These are phyloP conservation scores for Dicentrarchus labrax DNA, from an alignment of 2,113 vertebrate species.

Conservation along the genomic window DNA sequence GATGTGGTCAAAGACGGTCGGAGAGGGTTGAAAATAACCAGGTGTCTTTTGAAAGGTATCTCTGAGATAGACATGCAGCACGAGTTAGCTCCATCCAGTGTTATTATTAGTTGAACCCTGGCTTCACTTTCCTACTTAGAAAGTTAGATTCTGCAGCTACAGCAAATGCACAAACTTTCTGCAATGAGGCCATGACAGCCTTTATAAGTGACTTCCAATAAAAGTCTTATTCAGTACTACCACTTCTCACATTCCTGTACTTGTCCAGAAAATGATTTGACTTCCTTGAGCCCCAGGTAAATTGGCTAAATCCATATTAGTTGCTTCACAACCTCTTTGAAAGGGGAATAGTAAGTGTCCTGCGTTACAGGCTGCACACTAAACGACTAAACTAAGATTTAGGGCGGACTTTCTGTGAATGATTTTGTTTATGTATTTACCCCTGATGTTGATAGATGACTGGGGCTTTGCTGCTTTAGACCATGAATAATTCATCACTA, in stretches of 20 bases:
- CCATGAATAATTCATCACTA: constrained; percentile 66
- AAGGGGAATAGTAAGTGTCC: constrained; percentile 40
- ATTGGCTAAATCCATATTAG: constrained; percentile 46
- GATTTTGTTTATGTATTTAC: constrained; percentile 68
- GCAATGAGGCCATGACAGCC: not conserved
- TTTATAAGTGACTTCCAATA: constrained; percentile 34
- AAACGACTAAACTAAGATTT: constrained; percentile 60
- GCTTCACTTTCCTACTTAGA: constrained; percentile 30
- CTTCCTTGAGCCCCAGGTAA: constrained; percentile 30
- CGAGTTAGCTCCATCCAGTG: not conserved
- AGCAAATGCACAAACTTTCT: constrained; percentile 34
- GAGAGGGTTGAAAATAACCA: constrained; percentile 29
- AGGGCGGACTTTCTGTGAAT: constrained; percentile 46
- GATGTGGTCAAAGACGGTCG: constrained; percentile 8
- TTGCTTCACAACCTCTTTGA: constrained; percentile 23
- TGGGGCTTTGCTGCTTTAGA: constrained; percentile 47
- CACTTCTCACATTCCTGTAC: constrained; percentile 16
- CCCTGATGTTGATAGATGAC: constrained; percentile 68
- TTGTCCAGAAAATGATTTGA: constrained; percentile 48
- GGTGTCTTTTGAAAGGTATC: not conserved
- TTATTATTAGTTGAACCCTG: constrained; percentile 7
- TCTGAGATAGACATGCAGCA: not conserved
- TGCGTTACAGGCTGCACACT: constrained; percentile 32
- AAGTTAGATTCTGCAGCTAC: constrained; percentile 35
- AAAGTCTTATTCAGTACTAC: constrained; percentile 33